These are phyloP conservation scores for Vireo griseus DNA, from an alignment of 2,797 vertebrate species.

Conservation along the genomic window DNA sequence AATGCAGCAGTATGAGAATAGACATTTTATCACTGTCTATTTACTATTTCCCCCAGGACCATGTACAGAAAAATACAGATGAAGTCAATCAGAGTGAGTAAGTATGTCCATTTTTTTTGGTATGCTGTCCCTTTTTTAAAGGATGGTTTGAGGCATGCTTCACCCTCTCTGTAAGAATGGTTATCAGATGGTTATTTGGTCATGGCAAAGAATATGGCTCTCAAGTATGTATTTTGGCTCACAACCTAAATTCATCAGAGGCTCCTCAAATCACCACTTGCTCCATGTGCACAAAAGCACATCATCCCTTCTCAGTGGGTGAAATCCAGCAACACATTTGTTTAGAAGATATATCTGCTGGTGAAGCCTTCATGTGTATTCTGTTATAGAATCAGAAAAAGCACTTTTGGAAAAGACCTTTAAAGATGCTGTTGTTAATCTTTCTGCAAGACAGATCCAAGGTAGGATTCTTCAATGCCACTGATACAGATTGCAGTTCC, in stretches of 20 bases:
- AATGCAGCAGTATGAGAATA: background rate
- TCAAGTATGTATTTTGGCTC: background rate
- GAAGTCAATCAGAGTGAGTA: background rate
- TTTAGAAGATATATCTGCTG: background rate
- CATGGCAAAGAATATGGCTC: background rate
- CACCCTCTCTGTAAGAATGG: background rate
- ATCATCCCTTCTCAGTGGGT: background rate
- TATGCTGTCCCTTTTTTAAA: background rate
- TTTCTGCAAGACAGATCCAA: background rate
- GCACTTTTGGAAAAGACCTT: background rate
- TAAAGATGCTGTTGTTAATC: accelerated
- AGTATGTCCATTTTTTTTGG: background rate
- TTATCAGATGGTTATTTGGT: background rate
- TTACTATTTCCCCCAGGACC: background rate
- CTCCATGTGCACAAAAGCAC: background rate
- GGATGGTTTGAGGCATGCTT: background rate
- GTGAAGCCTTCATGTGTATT: background rate
- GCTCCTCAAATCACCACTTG: background rate
- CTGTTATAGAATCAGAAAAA: background rate
- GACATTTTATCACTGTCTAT: background rate
- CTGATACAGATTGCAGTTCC: background rate
- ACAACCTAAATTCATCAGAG: background rate
- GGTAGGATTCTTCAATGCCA: background rate
- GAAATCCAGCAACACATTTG: background rate
- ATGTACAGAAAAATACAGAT: background rate